phyloP scores from a whole-genome alignment of 2,113 vertebrate species.

The Mungos mungo region DNA sequence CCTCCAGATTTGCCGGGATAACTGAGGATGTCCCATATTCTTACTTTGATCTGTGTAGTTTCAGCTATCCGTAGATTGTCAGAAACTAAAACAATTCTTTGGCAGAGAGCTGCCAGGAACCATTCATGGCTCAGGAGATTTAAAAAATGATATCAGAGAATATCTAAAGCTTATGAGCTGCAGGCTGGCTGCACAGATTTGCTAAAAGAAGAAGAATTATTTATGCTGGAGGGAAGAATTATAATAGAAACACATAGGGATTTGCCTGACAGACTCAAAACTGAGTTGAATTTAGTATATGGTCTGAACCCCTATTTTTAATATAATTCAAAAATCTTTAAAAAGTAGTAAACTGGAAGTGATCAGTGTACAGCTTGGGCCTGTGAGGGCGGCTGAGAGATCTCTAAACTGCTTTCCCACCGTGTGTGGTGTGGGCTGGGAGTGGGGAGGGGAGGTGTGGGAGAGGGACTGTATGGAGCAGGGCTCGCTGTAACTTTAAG shows the following conservation, averaged over 20 bases:
- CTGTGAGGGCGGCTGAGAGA: not conserved
- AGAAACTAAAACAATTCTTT: conserved; percentile 44
- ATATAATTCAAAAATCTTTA: conserved; percentile 6
- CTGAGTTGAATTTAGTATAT: conserved; percentile 68
- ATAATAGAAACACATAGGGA: conserved; percentile 63
- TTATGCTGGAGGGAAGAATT: conserved; percentile 74
- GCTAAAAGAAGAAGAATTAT: conserved; percentile 65
- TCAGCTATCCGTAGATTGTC: conserved; percentile 58
- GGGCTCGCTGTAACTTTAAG: not conserved
- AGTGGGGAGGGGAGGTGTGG: not conserved
- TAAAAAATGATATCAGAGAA: conserved; percentile 55
- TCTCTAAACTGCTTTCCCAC: not conserved
- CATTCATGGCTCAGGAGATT: conserved; percentile 53
- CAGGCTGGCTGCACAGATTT: conserved; percentile 67
- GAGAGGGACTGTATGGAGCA: not conserved
- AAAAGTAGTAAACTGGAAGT: not conserved
- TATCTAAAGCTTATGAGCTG: conserved; percentile 65
- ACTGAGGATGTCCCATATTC: conserved; percentile 48
- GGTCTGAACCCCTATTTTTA: conserved; percentile 55
- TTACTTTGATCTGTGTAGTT: conserved; percentile 67
- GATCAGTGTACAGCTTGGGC: not conserved
- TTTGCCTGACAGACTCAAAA: conserved; percentile 74
- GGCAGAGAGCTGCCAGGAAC: conserved; percentile 48
- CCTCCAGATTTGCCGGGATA: conserved; percentile 35
- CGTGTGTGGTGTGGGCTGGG: not conserved